Conservation (phyloP, 2,113 vertebrate species). For the Aviceda subcristata region DNA sequence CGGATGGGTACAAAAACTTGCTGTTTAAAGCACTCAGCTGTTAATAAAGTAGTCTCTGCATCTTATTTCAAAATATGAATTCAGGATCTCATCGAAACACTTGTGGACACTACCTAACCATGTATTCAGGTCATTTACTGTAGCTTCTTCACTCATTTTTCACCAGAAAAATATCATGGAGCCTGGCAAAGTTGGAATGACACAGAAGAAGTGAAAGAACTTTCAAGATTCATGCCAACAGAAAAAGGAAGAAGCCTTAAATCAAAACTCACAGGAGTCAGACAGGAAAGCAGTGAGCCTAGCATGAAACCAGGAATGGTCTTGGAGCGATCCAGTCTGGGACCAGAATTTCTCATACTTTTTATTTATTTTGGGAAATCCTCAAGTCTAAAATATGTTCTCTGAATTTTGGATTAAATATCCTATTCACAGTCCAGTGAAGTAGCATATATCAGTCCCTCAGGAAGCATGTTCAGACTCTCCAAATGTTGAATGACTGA, state of each 20-base stretch:
- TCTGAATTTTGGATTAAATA: slow-evolving; percentile 5
- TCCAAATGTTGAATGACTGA: background rate
- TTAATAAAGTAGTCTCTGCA: background rate
- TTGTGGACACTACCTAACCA: background rate
- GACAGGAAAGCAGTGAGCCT: slow-evolving; percentile 23
- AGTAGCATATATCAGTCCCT: background rate
- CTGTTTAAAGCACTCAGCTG: background rate
- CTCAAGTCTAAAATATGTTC: slow-evolving; percentile 19
- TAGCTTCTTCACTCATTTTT: background rate
- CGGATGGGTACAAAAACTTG: background rate
- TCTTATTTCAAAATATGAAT: background rate
- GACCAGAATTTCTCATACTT: slow-evolving; percentile 16
- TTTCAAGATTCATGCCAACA: background rate
- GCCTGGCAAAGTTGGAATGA: background rate
- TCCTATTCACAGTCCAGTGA: background rate
- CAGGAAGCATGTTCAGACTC: background rate
- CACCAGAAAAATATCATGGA: background rate
- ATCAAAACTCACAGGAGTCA: slow-evolving; percentile 25
- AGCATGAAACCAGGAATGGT: background rate
- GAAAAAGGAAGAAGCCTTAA: slow-evolving; percentile 16
- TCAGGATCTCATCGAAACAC: background rate
- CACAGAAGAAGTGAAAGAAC: background rate
- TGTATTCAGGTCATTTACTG: background rate
- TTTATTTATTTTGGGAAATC: slow-evolving; percentile 42
- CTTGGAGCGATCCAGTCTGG: background rate